Base-by-base conservation (phyloP, 2,888 invertebrate genomes). In the Ernsta delagoae region DNA sequence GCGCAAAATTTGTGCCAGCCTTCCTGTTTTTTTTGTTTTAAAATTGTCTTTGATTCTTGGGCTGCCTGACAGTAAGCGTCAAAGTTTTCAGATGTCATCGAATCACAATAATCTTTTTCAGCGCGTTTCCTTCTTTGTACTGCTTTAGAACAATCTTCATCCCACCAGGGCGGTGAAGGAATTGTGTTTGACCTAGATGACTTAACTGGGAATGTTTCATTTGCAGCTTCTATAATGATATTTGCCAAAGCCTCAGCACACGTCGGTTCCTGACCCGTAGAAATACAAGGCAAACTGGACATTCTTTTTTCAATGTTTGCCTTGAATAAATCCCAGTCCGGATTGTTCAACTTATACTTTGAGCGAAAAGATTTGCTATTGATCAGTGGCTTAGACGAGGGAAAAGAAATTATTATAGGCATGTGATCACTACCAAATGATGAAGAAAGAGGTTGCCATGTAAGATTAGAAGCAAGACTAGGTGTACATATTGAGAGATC, bases 1-100 rank as follows among this genome's bases (percentile, higher is more conserved):
- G 24, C 24, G 24, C 53, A 53, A 24, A 24, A 24, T 24, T 24
- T 50, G 3, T 50, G 50, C 50, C 50, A 50, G 3, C 50, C 50
- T 50, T 50, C 50, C 11, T 16, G 50, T 6, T 50, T 53, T 53
- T 53, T 53, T 53, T 53, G 53, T 53, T 53, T 53, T 53, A 53
- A 53, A 53, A 53, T 53, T 24, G 12, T 50, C 16, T 50, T 50
- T 50, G 50, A 50, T 11, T 16, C 5, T 7, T 50, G 16, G 3
- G 50, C 12, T 16, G 12, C 50, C 12, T 50, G 50, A 50, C 50
- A 50, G 50, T 50, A 50, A 7, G 6, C 16, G 50, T 50, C 50
- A 50, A 50, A 50, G 16, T 50, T 50, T 50, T 50, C 48, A 50
- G 16, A 12, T 12, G 48, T 50, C 48, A 50, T 50, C 16, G 48